These are phyloP conservation scores for Pedetes capensis DNA, from an alignment of 2,113 vertebrate species.

Conservation along the genomic window DNA sequence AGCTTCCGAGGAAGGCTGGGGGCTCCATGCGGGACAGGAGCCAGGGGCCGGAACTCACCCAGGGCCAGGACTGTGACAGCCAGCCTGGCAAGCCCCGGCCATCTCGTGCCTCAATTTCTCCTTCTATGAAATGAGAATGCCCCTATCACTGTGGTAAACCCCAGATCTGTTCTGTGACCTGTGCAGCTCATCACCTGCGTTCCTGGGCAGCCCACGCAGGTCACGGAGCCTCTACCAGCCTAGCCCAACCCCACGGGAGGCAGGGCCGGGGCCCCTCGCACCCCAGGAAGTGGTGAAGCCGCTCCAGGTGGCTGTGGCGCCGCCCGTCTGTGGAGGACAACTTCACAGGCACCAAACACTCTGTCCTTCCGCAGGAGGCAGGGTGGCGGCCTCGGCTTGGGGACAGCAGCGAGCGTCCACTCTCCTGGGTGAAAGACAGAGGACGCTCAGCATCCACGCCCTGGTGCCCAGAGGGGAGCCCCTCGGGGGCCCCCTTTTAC, in stretches of 20 bases:
- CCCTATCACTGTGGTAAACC: not conserved
- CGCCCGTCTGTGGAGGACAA: rapidly evolving
- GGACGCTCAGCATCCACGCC: not conserved
- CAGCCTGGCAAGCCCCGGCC: not conserved
- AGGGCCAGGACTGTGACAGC: too few relatives aligned
- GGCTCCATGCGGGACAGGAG: too few relatives aligned
- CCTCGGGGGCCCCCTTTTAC: too few relatives aligned
- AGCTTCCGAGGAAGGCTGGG: too few relatives aligned
- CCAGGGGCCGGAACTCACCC: too few relatives aligned
- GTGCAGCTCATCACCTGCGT: not conserved
- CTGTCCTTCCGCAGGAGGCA: not conserved
- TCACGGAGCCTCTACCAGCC: too few relatives aligned
- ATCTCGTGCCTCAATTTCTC: not conserved
- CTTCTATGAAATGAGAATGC: not conserved
- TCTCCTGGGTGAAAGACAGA: not conserved
- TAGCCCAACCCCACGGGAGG: too few relatives aligned
- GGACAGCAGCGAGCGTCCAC: not conserved
- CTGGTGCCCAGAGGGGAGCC: not conserved
- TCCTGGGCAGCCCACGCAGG: not conserved
- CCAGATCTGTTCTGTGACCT: not conserved
- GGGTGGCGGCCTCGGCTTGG: not conserved
- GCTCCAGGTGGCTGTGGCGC: too few relatives aligned
- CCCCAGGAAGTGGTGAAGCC: too few relatives aligned
- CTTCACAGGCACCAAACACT: not conserved
- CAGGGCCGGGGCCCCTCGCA: too few relatives aligned